Evolutionary conservation across 2,797 vertebrate genomes (phyloP).

Genomic region (Siniperca obscura): DNA sequence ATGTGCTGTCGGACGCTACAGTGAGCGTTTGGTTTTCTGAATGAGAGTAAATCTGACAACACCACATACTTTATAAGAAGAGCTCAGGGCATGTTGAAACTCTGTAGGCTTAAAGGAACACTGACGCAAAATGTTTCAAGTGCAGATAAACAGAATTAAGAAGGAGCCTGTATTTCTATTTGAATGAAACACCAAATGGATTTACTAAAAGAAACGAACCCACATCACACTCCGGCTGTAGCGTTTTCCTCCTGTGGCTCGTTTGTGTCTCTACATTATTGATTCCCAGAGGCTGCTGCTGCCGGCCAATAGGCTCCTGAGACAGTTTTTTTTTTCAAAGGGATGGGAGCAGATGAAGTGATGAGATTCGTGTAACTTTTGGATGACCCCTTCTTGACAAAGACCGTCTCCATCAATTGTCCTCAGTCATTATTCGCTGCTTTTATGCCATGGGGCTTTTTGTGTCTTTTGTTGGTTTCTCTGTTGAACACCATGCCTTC

Average conservation of each 20-base stretch:
- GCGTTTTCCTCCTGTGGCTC: slow-evolving; percentile 62
- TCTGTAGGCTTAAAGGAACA: slow-evolving; percentile 26
- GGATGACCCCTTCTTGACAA: slow-evolving; percentile 97
- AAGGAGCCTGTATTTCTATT: not conserved
- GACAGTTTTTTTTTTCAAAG: slow-evolving; percentile 68
- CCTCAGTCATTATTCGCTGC: slow-evolving; percentile 83
- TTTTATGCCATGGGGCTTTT: slow-evolving; percentile 86
- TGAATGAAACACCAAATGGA: slow-evolving; percentile 15
- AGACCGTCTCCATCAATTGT: slow-evolving; percentile 91
- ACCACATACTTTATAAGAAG: slow-evolving; percentile 17
- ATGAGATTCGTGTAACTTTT: slow-evolving; percentile 98
- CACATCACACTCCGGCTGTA: slow-evolving; percentile 53
- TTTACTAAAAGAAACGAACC: slow-evolving; percentile 31
- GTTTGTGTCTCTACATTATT: slow-evolving; percentile 80
- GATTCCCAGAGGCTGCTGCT: slow-evolving; percentile 82
- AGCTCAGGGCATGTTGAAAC: slow-evolving; percentile 31
- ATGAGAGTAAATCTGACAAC: slow-evolving; percentile 51
- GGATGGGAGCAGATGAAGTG: slow-evolving; percentile 82
- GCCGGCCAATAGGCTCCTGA: slow-evolving; percentile 75
- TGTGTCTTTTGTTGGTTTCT: slow-evolving; percentile 85
- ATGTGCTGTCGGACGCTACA: slow-evolving; percentile 36
- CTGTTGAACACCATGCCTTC: slow-evolving; percentile 76
- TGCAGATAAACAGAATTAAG: slow-evolving; percentile 21
- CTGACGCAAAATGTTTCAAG: slow-evolving; percentile 34
- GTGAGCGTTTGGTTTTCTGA: slow-evolving; percentile 12